Conservation (phyloP, 2,797 vertebrate genomes). For the Coracias cyanogaster region DNA sequence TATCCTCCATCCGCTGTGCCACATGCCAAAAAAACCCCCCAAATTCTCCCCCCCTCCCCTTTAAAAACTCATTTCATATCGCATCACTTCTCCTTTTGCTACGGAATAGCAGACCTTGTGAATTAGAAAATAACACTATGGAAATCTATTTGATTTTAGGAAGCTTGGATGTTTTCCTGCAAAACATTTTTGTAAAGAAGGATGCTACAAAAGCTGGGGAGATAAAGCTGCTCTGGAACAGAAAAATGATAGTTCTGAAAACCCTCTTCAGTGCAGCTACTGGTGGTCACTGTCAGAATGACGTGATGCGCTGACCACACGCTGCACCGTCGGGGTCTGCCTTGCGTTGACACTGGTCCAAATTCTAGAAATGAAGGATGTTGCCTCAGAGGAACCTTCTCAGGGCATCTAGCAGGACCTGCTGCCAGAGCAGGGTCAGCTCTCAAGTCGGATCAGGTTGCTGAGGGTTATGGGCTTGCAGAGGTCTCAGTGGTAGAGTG, state of each 20-base stretch:
- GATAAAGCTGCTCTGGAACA: not conserved
- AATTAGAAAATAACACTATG: not conserved
- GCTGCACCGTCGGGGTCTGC: fast-evolving
- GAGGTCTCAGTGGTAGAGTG: no score
- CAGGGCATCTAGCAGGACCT: no score
- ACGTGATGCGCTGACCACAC: fast-evolving
- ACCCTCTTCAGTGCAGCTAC: fast-evolving
- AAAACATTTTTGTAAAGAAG: not conserved
- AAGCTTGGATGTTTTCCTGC: not conserved
- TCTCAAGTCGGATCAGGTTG: not conserved
- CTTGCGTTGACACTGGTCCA: no score
- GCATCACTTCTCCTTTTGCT: not conserved
- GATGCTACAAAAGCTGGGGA: not conserved
- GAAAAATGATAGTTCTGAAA: not conserved
- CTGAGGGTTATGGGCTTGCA: not conserved
- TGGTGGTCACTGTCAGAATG: fast-evolving
- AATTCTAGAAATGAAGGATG: fast-evolving
- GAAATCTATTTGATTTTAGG: not conserved
- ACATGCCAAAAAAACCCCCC: not conserved
- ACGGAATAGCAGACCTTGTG: not conserved
- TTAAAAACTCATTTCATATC: not conserved
- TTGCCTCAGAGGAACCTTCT: not conserved
- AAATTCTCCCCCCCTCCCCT: fast-evolving
- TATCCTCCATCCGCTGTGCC: not conserved
- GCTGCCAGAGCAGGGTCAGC: not conserved